A percentile compares a stretch with the other conserved stretches of the same genome.
Evolutionary conservation across 2,797 vertebrate species (phyloP).

Genomic region (Poeciliopsis paucimaculata): DNA sequence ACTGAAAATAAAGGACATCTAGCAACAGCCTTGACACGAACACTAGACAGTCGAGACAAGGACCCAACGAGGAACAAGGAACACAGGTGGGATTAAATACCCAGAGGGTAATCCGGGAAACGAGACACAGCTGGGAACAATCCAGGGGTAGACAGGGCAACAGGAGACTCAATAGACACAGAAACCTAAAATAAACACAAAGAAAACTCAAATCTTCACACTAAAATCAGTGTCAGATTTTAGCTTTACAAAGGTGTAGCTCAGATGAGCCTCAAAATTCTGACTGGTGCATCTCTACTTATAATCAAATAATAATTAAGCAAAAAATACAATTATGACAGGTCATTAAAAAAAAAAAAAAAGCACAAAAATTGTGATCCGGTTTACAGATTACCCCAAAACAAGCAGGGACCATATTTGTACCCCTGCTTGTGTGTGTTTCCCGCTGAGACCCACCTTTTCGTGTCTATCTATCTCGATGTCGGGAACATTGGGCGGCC

Average conservation of each 20-base stretch:
- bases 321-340: slow-evolving; percentile 31
- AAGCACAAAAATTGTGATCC: slow-evolving; percentile 38
- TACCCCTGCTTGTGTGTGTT: slow-evolving; percentile 36
- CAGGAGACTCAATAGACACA: no score
- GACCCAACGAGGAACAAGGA: no score
- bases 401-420: slow-evolving; percentile 30
- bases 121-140: no score
- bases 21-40: no score
- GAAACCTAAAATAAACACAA: no score
- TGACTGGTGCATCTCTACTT: slow-evolving; percentile 7
- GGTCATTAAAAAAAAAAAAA: slow-evolving; percentile 23
- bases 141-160: no score
- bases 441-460: slow-evolving; percentile 43
- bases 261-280: not conserved
- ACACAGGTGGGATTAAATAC: no score
- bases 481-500: slow-evolving; percentile 50
- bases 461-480: slow-evolving; percentile 64
- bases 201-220: no score
- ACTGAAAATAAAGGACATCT: no score
- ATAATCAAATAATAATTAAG: slow-evolving; percentile 43
- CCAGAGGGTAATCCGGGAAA: no score
- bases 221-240: not conserved
- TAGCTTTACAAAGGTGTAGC: not conserved
- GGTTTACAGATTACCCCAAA: slow-evolving; percentile 41
- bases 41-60: no score